phyloP scores from a whole-genome alignment of 30 jellyfish, hydroid and myxozoan species.

The Hydractinia echinata region DNA sequence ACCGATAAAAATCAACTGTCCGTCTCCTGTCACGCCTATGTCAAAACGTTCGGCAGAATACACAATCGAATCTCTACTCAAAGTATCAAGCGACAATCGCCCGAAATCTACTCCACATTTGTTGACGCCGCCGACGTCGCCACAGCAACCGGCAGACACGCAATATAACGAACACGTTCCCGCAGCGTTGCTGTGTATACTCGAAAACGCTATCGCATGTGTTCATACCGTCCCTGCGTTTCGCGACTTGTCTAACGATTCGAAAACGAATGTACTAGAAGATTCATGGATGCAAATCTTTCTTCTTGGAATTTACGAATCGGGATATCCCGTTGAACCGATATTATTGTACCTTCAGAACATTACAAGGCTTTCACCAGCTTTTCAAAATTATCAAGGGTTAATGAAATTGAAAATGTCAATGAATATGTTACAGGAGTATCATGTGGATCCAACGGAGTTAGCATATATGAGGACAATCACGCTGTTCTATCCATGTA shows the following conservation, averaged over 20 bases:
- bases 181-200: constrained; percentile 43
- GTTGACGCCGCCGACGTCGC: constrained; percentile 67
- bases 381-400: constrained; percentile 34
- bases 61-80: constrained; percentile 79
- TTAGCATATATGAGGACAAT: constrained; percentile 73
- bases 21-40: constrained; percentile 42
- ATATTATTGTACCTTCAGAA: constrained; percentile 48
- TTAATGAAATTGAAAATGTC: constrained; percentile 47
- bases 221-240: constrained; percentile 65
- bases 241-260: constrained; percentile 64
- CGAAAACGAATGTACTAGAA: constrained; percentile 46
- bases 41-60: constrained; percentile 58
- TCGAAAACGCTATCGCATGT: constrained; percentile 56
- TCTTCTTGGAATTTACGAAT: constrained; percentile 48
- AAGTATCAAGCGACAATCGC: constrained; percentile 7
- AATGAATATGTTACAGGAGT: constrained; percentile 49
- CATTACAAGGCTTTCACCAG: constrained; percentile 19
- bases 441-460: constrained; percentile 65
- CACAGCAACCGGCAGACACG: constrained; percentile 50
- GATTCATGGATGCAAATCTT: constrained; percentile 80
- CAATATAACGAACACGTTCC: constrained; percentile 35
- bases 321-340: constrained; percentile 44
- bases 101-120: background rate
- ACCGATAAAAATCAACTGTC: constrained; percentile 21
- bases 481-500: constrained; percentile 81